These are phyloP conservation scores for Ceuthmochares aereus DNA, from an alignment of 2,113 vertebrate genomes.

Conservation along the genomic window DNA sequence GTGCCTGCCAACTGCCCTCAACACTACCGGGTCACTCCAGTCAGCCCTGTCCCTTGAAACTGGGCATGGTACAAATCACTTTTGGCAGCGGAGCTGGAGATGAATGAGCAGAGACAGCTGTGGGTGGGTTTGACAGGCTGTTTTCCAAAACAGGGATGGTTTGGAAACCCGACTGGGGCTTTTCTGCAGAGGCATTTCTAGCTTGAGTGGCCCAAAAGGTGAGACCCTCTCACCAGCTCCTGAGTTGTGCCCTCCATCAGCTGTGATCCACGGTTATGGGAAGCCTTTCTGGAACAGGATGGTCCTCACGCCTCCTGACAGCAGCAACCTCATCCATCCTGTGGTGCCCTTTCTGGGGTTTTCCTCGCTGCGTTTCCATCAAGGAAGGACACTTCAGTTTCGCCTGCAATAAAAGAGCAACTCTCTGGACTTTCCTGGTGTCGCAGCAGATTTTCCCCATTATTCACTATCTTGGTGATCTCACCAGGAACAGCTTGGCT, in stretches of 20 bases:
- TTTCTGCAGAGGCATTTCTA: background rate
- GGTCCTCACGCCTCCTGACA: background rate
- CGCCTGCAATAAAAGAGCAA: background rate
- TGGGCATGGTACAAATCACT: background rate
- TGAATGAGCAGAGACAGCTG: background rate
- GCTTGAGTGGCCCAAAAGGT: background rate
- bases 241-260: background rate
- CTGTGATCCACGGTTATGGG: background rate
- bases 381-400: background rate
- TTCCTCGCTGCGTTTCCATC: rapidly evolving
- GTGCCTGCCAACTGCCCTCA: background rate
- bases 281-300: background rate
- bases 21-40: rapidly evolving
- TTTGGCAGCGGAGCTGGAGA: background rate
- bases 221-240: background rate
- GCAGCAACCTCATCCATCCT: background rate
- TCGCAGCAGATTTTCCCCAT: rapidly evolving
- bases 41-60: background rate
- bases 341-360: rapidly evolving
- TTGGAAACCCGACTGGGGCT: background rate
- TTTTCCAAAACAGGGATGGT: background rate
- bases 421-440: background rate
- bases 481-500: background rate
- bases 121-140: background rate
- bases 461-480: background rate